These are phyloP conservation scores for Diceros bicornis DNA, from an alignment of 2,797 vertebrate genomes.

Conservation along the genomic window DNA sequence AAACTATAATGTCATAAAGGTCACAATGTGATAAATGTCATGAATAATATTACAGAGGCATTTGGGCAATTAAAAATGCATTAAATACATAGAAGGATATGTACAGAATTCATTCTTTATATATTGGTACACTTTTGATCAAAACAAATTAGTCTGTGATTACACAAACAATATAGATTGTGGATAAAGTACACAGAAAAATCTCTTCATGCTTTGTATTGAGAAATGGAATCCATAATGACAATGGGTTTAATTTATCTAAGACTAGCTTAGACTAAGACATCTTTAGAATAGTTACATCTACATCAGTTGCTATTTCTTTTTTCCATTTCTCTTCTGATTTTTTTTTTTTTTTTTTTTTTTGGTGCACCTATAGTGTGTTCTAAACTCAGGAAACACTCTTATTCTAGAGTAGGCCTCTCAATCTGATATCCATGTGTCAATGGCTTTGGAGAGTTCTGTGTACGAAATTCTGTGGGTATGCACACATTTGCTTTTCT, in stretches of 20 bases:
- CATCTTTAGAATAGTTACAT: slow-evolving; percentile 2
- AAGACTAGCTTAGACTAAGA: neutral
- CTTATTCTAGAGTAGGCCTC: neutral
- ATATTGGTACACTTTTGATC: slow-evolving; percentile 21
- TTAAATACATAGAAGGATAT: neutral
- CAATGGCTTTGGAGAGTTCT: neutral
- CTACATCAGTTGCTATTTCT: too few species aligned
- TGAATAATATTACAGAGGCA: slow-evolving; percentile 32
- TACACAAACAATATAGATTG: neutral
- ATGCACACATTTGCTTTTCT: neutral
- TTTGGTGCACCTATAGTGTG: neutral
- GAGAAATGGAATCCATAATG: neutral
- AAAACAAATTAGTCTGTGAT: neutral
- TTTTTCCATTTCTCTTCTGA: neutral
- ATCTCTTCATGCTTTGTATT: neutral
- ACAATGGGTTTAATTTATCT: neutral
- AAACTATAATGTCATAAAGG: slow-evolving; percentile 4
- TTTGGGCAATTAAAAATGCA: slow-evolving; percentile 30
- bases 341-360: neutral
- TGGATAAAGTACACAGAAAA: neutral
- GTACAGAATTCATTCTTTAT: neutral
- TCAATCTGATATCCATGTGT: neutral
- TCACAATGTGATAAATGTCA: neutral
- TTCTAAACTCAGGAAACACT: neutral
- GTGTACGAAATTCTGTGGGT: neutral